These are phyloP conservation scores for Tachina lurida DNA, from an alignment of 2,888 invertebrate species.

Conservation along the genomic window DNA sequence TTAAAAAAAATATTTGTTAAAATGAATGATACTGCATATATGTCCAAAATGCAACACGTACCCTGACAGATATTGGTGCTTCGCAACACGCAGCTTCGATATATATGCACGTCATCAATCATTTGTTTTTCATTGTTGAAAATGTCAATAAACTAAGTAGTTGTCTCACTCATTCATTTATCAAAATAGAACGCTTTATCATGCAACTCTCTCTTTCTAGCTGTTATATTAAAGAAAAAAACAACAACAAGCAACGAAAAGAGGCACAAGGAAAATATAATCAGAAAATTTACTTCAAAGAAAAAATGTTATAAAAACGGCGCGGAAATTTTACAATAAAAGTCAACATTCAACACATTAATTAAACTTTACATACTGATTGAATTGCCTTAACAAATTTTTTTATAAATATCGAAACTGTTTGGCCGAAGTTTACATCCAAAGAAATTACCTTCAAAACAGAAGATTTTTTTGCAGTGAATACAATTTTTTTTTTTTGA, in stretches of 20 bases:
- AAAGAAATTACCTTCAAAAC: constrained; percentile 56
- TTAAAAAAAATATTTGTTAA: too few relatives aligned
- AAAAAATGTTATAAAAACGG: constrained; percentile 69
- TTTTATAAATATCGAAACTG: constrained; percentile 53
- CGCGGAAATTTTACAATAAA: constrained; percentile 66
- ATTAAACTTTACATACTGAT: constrained; percentile 47
- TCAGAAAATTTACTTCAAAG: constrained; percentile 68
- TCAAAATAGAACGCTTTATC: constrained; percentile 41
- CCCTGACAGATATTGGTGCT: not conserved
- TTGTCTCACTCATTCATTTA: constrained; percentile 12
- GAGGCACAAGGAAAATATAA: constrained; percentile 55
- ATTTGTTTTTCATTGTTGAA: constrained; percentile 52
- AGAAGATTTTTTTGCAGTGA: constrained; percentile 42
- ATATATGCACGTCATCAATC: not conserved
- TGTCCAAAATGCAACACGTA: not conserved
- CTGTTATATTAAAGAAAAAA: constrained; percentile 60
- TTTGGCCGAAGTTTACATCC: constrained; percentile 31
- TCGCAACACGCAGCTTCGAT: constrained; percentile 16
- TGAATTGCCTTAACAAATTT: constrained; percentile 64
- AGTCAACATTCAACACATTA: constrained; percentile 47
- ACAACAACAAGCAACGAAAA: constrained; percentile 69
- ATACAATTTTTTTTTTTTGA: constrained; percentile 39
- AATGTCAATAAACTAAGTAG: constrained; percentile 5
- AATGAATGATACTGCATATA: too few relatives aligned
- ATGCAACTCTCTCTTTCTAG: constrained; percentile 35